Percentiles rank a stretch among this genome's conserved stretches.
These are phyloP conservation scores for Diorhabda carinulata DNA, from an alignment of 1,140 invertebrate genomes.

Conservation along the genomic window DNA sequence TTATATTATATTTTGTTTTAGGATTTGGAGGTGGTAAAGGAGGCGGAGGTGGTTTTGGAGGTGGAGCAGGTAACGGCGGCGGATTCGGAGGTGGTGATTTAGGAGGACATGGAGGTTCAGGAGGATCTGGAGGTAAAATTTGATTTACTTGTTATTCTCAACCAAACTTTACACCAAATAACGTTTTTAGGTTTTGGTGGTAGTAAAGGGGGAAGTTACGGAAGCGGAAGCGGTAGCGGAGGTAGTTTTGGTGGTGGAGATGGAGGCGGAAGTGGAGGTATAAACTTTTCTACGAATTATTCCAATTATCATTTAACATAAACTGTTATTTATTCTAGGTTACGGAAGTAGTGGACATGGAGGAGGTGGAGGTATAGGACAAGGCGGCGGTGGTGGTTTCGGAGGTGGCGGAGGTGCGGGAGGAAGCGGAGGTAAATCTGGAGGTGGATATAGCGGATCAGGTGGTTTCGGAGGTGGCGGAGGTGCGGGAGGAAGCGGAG, in stretches of 20 bases:
- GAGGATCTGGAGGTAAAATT: neutral
- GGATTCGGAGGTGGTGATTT: neutral
- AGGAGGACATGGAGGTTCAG: neutral
- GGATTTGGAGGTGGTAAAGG: constrained; percentile 6
- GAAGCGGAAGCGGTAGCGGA: neutral
- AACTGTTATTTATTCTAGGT: neutral
- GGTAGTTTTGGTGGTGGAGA: constrained; percentile 1
- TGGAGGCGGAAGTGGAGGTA: neutral
- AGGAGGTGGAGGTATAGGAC: neutral
- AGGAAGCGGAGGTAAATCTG: constrained; percentile 3
- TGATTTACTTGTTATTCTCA: neutral
- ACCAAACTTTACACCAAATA: neutral
- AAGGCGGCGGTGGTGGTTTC: neutral
- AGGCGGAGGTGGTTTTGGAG: neutral
- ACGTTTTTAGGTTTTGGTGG: neutral
- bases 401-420: neutral
- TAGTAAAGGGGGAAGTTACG: neutral
- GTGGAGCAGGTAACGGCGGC: neutral
- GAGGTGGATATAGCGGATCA: neutral
- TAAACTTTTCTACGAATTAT: too few species aligned
- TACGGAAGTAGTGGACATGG: neutral
- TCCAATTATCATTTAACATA: too few species aligned
- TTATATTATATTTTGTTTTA: neutral
- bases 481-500: neutral
- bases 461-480: neutral